Evolutionary conservation across 2,888 invertebrate genomes (phyloP).

Genomic region (Melinaea marsaeus): DNA sequence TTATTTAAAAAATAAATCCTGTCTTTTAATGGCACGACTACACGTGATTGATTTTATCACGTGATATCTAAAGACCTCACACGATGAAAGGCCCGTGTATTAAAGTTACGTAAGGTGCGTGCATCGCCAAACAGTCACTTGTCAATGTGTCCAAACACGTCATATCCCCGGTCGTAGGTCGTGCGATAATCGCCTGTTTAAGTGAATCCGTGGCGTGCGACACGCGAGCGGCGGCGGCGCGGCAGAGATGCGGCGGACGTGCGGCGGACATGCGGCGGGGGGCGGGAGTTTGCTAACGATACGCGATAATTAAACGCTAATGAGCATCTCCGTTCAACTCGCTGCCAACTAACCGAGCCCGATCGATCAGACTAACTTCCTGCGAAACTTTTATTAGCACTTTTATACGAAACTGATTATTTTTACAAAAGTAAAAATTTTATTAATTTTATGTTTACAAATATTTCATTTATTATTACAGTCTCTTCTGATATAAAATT

Average conservation of each 20-base stretch:
- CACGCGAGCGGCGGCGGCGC: slow-evolving; percentile 31
- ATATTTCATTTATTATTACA: too few relatives aligned
- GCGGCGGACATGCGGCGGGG: slow-evolving; percentile 2
- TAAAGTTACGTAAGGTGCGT: slow-evolving; percentile 4
- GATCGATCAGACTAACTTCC: slow-evolving; percentile 26
- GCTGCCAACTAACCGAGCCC: slow-evolving; percentile 29
- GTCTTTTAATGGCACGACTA: too few relatives aligned
- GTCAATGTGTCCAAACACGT: slow-evolving; percentile 15
- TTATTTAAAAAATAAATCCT: too few relatives aligned
- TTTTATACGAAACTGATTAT: slow-evolving; percentile 25
- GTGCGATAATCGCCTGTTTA: slow-evolving; percentile 32
- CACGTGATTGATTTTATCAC: too few relatives aligned
- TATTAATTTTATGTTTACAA: neutral
- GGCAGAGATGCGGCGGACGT: slow-evolving; percentile 16
- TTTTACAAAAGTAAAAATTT: slow-evolving; percentile 7
- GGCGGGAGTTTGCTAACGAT: slow-evolving; percentile 20
- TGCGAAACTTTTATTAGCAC: slow-evolving; percentile 29
- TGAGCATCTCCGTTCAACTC: slow-evolving; percentile 29
- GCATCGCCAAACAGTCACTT: slow-evolving; percentile 13
- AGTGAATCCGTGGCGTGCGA: slow-evolving; percentile 38
- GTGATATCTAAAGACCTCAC: neutral
- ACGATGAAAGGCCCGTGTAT: neutral
- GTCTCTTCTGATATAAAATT: too few relatives aligned
- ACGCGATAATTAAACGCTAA: slow-evolving; percentile 35
- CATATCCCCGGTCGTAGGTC: slow-evolving; percentile 14